A percentile compares a stretch with the other conserved stretches of the same genome.
Evolutionary conservation across 1,140 invertebrate species (phyloP).

Genomic region (Heterodera schachtii): DNA sequence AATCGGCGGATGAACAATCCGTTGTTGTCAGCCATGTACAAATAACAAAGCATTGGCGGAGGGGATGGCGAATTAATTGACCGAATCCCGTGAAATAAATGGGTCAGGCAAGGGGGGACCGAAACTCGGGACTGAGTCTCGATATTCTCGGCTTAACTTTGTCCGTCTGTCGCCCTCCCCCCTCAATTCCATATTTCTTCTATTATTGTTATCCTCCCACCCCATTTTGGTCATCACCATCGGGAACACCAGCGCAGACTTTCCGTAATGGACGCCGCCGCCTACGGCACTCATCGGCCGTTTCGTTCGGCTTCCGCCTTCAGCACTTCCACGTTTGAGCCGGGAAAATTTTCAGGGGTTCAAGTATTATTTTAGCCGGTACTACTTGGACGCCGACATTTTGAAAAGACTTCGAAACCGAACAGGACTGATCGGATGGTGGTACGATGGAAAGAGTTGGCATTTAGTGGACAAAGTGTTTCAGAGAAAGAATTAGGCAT

Average conservation of each 20-base stretch:
- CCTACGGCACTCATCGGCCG: slow-evolving; percentile 8
- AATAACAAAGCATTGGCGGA: too few species aligned
- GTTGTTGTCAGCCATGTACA: slow-evolving; percentile 28
- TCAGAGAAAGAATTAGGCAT: slow-evolving; percentile 3
- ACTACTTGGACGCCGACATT: neutral
- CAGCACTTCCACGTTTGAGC: slow-evolving; percentile 7
- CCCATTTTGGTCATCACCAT: slow-evolving; percentile 20
- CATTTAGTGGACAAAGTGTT: neutral
- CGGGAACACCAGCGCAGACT: slow-evolving; percentile 4
- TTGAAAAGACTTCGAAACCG: neutral
- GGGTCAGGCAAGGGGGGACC: too few species aligned
- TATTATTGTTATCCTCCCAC: too few species aligned
- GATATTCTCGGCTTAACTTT: too few species aligned
- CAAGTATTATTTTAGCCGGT: neutral
- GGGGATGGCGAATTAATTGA: too few species aligned
- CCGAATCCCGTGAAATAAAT: too few species aligned
- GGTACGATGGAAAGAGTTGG: neutral
- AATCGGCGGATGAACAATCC: slow-evolving; percentile 27
- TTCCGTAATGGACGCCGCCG: neutral
- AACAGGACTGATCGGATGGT: neutral
- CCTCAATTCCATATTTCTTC: too few species aligned
- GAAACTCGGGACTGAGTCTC: too few species aligned
- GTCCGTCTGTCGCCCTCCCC: too few species aligned
- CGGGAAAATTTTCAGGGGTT: neutral
- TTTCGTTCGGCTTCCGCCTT: slow-evolving; percentile 12